A percentile compares a stretch with the other conserved stretches of the same genome.
These are phyloP conservation scores for Astyanax mexicanus DNA, from an alignment of 2,797 vertebrate species.

Conservation along the genomic window DNA sequence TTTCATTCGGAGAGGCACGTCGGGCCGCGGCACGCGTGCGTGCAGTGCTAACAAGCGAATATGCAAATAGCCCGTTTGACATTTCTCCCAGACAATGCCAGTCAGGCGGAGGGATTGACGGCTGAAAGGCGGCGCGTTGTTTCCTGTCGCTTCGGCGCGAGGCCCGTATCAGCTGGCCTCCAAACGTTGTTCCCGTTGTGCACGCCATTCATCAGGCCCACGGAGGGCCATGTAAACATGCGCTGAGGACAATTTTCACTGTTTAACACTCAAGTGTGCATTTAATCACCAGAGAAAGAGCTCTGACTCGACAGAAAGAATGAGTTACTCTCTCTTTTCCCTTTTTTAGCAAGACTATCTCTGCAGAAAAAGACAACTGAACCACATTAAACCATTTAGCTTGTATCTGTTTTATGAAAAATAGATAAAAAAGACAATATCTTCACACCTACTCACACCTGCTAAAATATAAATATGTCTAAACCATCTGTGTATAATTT, in stretches of 20 bases:
- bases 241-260: constrained; percentile 28
- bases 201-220: constrained; percentile 61
- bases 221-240: constrained; percentile 58
- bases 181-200: constrained; percentile 52
- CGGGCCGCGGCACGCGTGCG: constrained; percentile 36
- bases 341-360: constrained; percentile 3
- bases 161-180: constrained; percentile 56
- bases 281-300: constrained; percentile 63
- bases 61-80: constrained; percentile 62
- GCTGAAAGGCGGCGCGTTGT: constrained; percentile 50
- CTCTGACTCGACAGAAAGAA: constrained; percentile 51
- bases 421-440: no score
- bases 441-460: no score
- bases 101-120: constrained; percentile 56
- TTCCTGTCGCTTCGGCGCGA: constrained; percentile 48
- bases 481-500: no score
- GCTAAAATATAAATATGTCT: no score
- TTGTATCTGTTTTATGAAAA: background rate
- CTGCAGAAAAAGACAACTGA: background rate
- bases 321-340: constrained; percentile 49
- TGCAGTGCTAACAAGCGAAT: constrained; percentile 55
- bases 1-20: constrained; percentile 42
- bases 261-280: constrained; percentile 57
- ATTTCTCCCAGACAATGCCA: constrained; percentile 60
- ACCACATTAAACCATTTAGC: background rate